Conservation (phyloP, 2,113 vertebrate species). For the Phodopus roborovskii region DNA sequence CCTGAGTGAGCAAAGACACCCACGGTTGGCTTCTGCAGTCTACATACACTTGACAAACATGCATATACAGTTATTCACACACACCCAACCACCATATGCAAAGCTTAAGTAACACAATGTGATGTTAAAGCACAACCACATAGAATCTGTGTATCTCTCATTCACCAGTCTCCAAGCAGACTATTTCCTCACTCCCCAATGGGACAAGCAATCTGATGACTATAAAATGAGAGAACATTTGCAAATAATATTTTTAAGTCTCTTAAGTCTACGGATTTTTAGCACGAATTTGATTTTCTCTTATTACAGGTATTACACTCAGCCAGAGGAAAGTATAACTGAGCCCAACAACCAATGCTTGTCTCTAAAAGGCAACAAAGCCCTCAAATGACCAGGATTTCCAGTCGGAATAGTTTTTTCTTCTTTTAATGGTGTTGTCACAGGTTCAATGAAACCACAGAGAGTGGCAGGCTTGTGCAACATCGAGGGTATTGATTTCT, state of each 20-base stretch:
- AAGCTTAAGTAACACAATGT: background rate
- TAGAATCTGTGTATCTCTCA: background rate
- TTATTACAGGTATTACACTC: background rate
- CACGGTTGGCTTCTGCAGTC: background rate
- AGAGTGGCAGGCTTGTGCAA: background rate
- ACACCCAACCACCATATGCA: background rate
- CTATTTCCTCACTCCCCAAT: background rate
- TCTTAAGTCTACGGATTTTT: background rate
- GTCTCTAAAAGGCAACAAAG: background rate
- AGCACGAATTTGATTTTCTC: background rate
- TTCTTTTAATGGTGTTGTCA: background rate
- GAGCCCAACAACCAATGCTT: background rate
- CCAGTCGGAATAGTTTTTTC: background rate
- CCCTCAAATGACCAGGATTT: background rate
- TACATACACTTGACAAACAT: background rate
- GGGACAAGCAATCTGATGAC: no score
- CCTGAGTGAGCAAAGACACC: background rate
- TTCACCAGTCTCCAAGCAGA: background rate
- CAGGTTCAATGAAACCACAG: background rate
- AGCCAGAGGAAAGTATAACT: background rate
- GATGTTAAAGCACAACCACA: background rate
- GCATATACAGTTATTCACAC: background rate
- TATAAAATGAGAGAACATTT: background rate
- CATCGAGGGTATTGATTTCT: background rate
- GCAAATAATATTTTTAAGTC: background rate